Percentiles rank a stretch among this genome's conserved stretches.
phyloP scores from a whole-genome alignment of 2,888 invertebrate species.

The Papilio gigon region DNA sequence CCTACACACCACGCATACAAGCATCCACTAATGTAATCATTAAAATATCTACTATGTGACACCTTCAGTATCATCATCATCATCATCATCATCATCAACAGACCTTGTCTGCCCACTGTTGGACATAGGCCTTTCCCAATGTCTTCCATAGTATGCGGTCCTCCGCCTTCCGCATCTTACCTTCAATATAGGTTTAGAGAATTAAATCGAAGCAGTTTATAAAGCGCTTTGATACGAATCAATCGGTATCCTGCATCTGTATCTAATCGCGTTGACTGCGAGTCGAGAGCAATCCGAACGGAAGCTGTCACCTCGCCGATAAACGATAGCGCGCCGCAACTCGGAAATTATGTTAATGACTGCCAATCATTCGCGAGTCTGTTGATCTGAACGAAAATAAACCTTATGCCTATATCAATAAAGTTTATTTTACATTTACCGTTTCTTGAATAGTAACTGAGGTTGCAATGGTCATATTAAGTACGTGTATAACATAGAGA shows the following conservation, averaged over 20 bases:
- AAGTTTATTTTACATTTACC: slow-evolving; percentile 5
- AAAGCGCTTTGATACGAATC: slow-evolving; percentile 45
- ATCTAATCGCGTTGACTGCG: slow-evolving; percentile 51
- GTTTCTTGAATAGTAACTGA: background rate
- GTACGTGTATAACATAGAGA: too few relatives aligned
- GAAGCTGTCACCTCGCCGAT: slow-evolving; percentile 56
- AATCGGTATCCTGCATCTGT: slow-evolving; percentile 47
- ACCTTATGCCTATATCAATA: background rate
- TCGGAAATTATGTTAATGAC: slow-evolving; percentile 44
- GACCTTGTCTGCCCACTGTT: too few relatives aligned
- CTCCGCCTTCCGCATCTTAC: too few relatives aligned
- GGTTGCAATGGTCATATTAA: background rate
- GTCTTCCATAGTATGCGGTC: too few relatives aligned
- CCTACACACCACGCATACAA: too few relatives aligned
- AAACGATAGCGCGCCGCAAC: slow-evolving; percentile 40
- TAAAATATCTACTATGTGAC: background rate
- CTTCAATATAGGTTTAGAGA: background rate
- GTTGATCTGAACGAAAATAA: background rate
- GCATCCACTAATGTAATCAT: too few relatives aligned
- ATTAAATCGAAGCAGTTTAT: background rate
- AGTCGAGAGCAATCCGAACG: slow-evolving; percentile 50
- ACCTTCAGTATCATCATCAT: too few relatives aligned
- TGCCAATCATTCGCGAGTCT: slow-evolving; percentile 18
- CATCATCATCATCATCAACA: too few relatives aligned
- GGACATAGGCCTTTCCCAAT: too few relatives aligned